Conservation (phyloP, 2,888 invertebrate species). For the Meloe dianella region DNA sequence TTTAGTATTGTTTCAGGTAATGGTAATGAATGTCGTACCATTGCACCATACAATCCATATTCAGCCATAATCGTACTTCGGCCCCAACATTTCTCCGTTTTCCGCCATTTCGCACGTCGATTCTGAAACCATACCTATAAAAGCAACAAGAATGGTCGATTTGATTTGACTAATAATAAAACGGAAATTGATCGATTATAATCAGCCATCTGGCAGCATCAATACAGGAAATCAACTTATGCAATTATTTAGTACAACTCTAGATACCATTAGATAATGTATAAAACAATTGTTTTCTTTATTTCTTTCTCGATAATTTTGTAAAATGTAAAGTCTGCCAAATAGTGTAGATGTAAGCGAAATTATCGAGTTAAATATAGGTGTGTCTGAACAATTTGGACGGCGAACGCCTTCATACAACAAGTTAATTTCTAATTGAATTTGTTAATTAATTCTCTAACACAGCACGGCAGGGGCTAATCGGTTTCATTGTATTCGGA, state of each 20-base stretch:
- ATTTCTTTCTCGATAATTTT: too few species aligned
- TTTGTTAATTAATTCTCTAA: conserved; percentile 63
- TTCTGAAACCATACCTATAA: conserved; percentile 99
- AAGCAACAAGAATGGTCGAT: conserved; percentile 22
- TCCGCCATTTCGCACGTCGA: conserved; percentile 97
- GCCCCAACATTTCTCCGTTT: conserved; percentile 99
- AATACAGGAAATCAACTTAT: not conserved
- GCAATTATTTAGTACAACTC: not conserved
- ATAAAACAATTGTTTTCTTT: too few species aligned
- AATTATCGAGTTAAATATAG: conserved; percentile 26
- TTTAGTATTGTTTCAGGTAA: conserved; percentile 98
- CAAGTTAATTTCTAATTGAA: conserved; percentile 64
- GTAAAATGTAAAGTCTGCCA: too few species aligned
- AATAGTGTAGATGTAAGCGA: conserved; percentile 14
- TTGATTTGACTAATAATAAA: not conserved
- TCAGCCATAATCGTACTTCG: conserved; percentile 99
- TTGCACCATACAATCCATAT: conserved; percentile 98
- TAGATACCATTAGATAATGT: too few species aligned
- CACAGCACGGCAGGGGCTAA: conserved; percentile 58
- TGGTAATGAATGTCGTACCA: conserved; percentile 98
- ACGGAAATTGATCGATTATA: not conserved
- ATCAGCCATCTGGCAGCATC: too few species aligned
- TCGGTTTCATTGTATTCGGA: conserved; percentile 58
- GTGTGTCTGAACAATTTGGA: conserved; percentile 28
- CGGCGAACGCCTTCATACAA: conserved; percentile 53